A percentile compares a stretch with the other conserved stretches of the same genome.
These are phyloP conservation scores for Romanomermis culicivorax DNA, from an alignment of 2,888 invertebrate species.

Conservation along the genomic window DNA sequence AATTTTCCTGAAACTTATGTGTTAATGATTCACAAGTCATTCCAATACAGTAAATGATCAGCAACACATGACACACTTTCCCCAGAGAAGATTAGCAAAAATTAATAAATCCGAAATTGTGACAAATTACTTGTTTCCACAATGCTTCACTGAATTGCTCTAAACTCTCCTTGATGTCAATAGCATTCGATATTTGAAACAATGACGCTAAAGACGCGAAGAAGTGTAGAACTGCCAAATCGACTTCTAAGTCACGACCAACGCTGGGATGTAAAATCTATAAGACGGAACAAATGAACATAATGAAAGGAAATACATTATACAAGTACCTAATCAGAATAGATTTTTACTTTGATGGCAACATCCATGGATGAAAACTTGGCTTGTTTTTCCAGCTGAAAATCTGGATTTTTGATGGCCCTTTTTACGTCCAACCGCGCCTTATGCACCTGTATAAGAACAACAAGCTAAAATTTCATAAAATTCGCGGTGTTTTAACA, in stretches of 20 bases:
- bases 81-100: too few species aligned
- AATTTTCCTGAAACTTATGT: too few species aligned
- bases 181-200: slow-evolving; percentile 32
- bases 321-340: too few species aligned
- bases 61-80: too few species aligned
- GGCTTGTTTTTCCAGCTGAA: neutral
- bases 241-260: slow-evolving; percentile 27
- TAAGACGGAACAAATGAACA: slow-evolving; percentile 19
- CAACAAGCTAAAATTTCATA: too few species aligned
- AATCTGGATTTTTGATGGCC: neutral
- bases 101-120: neutral
- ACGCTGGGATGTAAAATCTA: slow-evolving; percentile 33
- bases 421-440: slow-evolving; percentile 16
- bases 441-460: slow-evolving; percentile 28
- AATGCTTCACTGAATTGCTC: slow-evolving; percentile 34
- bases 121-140: slow-evolving; percentile 30
- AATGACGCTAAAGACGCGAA: slow-evolving; percentile 24
- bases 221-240: slow-evolving; percentile 31
- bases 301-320: slow-evolving; percentile 14
- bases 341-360: slow-evolving; percentile 1
- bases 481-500: too few species aligned
- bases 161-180: slow-evolving; percentile 33
- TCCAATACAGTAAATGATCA: too few species aligned
- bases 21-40: too few species aligned
- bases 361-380: neutral